Evolutionary conservation across 2,113 vertebrate genomes (phyloP).

Genomic region (Vidua chalybeata): DNA sequence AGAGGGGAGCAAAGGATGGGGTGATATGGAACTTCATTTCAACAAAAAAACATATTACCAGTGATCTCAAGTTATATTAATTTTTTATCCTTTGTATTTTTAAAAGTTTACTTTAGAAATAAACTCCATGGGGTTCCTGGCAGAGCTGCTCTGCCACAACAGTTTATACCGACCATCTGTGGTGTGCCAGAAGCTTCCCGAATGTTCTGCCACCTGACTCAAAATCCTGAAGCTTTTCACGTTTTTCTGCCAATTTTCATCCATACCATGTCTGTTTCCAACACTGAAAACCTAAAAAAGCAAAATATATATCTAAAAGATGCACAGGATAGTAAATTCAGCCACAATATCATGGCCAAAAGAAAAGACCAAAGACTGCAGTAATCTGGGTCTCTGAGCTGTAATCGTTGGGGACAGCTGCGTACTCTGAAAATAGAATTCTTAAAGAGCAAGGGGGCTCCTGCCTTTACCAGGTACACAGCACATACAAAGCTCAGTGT

Average conservation of each 20-base stretch:
- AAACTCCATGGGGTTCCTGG: constrained; percentile 72
- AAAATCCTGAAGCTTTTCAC: constrained; percentile 72
- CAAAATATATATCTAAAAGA: constrained; percentile 55
- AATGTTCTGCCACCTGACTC: constrained; percentile 77
- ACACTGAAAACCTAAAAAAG: constrained; percentile 60
- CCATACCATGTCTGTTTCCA: constrained; percentile 69
- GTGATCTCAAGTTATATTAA: neutral
- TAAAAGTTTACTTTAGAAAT: constrained; percentile 74
- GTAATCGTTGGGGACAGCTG: neutral
- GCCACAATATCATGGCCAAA: neutral
- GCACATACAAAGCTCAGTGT: neutral
- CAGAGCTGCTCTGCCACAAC: constrained; percentile 71
- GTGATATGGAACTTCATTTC: neutral
- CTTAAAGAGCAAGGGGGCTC: neutral
- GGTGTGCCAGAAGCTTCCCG: constrained; percentile 73
- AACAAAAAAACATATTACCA: neutral
- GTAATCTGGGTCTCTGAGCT: neutral
- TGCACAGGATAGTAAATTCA: constrained; percentile 32
- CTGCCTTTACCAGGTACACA: neutral
- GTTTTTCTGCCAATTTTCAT: constrained; percentile 68
- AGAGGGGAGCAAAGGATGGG: neutral
- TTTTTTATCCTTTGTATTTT: constrained; percentile 59
- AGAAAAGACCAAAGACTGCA: neutral
- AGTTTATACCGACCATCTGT: constrained; percentile 77
- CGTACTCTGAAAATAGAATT: neutral